phyloP scores from a whole-genome alignment of 2,888 invertebrate species.

The Lasioglossum zephyrum region DNA sequence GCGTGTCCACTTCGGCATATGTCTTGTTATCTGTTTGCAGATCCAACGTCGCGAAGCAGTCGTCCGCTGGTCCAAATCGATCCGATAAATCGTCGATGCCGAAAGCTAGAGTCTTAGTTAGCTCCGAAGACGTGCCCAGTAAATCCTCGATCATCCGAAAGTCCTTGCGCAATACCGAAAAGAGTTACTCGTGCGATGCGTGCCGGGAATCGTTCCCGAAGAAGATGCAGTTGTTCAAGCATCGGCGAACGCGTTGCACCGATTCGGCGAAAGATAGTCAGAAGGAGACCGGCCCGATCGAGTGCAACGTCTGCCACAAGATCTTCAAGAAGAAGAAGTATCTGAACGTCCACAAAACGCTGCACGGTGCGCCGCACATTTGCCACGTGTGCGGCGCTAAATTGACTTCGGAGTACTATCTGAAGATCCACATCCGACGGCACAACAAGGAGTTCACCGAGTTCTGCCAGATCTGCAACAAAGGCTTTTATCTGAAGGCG shows the following conservation, averaged over 20 bases:
- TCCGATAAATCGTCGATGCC: conserved; percentile 10
- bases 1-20: conserved; percentile 24
- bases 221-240: conserved; percentile 48
- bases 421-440: conserved; percentile 86
- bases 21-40: conserved; percentile 61
- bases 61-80: conserved; percentile 25
- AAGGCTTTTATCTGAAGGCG: conserved; percentile 80
- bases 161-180: conserved; percentile 78
- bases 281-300: conserved; percentile 48
- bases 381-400: conserved; percentile 87
- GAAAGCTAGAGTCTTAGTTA: conserved; percentile 28
- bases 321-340: conserved; percentile 76
- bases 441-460: conserved; percentile 86
- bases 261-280: conserved; percentile 18
- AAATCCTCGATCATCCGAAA: conserved; percentile 48
- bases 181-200: conserved; percentile 86
- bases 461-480: conserved; percentile 80
- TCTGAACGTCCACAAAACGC: conserved; percentile 73
- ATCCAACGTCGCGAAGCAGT: conserved; percentile 31
- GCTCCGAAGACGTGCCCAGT: conserved; percentile 15
- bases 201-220: conserved; percentile 86
- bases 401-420: conserved; percentile 87
- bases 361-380: conserved; percentile 85
- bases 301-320: conserved; percentile 75
- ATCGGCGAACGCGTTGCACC: conserved; percentile 37